Conservation (phyloP, 2,797 vertebrate species). For the Phrynocephalus vlangalii region DNA sequence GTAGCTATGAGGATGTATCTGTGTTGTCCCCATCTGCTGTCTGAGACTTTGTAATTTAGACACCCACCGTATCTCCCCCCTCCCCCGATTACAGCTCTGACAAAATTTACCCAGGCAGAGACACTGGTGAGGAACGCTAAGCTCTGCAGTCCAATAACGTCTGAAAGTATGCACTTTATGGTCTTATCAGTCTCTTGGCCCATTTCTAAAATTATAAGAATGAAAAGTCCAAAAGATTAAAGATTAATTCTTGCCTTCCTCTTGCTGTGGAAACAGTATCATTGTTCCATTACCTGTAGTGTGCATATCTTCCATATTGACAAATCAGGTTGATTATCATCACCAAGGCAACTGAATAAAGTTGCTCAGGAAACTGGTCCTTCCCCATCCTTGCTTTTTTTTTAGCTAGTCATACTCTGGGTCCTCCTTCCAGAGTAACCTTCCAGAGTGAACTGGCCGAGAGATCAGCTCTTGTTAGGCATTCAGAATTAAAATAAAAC, state of each 20-base stretch:
- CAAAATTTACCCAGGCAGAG: no score
- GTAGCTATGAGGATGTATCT: no score
- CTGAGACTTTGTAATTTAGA: no score
- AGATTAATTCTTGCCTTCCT: neutral
- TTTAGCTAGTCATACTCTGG: no score
- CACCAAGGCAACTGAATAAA: neutral
- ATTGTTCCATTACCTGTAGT: neutral
- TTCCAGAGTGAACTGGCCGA: neutral
- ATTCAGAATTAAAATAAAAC: no score
- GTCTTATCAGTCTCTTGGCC: neutral
- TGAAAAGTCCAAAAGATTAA: neutral
- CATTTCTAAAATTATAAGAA: neutral
- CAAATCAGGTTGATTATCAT: neutral
- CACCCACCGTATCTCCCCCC: no score
- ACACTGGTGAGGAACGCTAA: no score
- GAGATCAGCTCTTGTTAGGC: no score
- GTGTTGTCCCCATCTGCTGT: no score
- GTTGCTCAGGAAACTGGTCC: neutral
- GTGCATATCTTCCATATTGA: neutral
- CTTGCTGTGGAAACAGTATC: no score
- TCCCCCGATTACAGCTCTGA: no score
- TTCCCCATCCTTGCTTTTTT: neutral
- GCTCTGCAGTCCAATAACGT: no score
- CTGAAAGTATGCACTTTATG: neutral
- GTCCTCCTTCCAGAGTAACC: neutral